Base-by-base conservation (phyloP, 2,888 invertebrate genomes). In the Leptinotarsa tumamoca region DNA sequence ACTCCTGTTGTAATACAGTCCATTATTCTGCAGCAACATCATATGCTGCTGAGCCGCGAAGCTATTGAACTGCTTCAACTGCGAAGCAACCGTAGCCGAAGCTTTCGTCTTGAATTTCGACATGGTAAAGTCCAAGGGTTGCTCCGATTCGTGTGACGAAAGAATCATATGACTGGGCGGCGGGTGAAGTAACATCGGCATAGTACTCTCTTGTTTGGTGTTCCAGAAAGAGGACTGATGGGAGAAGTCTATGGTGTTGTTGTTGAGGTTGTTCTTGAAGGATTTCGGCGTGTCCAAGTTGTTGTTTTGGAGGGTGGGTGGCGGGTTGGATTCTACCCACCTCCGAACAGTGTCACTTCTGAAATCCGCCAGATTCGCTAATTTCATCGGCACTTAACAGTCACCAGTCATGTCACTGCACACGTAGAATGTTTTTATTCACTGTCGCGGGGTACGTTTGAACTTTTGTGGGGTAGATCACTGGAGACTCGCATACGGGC, bases 71-170 rank as follows among this genome's bases (percentile, higher is more conserved):
- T 88, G 87, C 78, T 88, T 88, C 49, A 88, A 82, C 76, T 88
- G 87, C 56, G 87, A 86, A 75, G 87, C 86, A 82, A 87, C 86
- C 76, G 87, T 83, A 43, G 85, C 80, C 49, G 85, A 79, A 17
- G 84, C 81, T 84, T 88, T 89, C 83, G 88, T 87, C 80, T 89
- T 89, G 80, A 91, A 89, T 78, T 91, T 91, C 78, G 91, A 91
- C 90, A 93, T 93, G 87, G 94, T 94, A 89, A 94, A 94, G 90
- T 94, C 94, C 84, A 94, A 90, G 83, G 94, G 94, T 89, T 93
- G 93, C 87, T 91, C 91, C 75, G 88, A 75, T 86, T 89, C 83
- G 79, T 89, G 89, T 74, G 86, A 89, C 88, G 90, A 90, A 88
- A 88, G 85, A 78, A 88, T 86, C 84, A 89, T 87, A 82, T 89